Conservation (phyloP, 2,888 invertebrate genomes). For the Operophtera brumata region DNA sequence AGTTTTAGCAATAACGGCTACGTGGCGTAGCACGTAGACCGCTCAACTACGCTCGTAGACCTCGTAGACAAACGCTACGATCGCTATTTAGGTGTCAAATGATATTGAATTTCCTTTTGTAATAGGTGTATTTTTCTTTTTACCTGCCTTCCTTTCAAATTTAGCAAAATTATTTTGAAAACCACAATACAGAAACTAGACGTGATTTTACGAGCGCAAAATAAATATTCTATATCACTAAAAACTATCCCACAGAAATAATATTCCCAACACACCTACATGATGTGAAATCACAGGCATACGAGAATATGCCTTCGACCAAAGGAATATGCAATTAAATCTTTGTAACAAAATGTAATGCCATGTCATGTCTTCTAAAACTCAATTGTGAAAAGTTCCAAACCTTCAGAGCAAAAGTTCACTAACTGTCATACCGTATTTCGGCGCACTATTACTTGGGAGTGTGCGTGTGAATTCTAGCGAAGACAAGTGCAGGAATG, state of each 20-base stretch:
- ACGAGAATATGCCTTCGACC: too few relatives aligned
- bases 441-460: background rate
- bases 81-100: background rate
- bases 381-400: constrained; percentile 9
- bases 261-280: too few relatives aligned
- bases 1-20: constrained; percentile 14
- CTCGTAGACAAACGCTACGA: constrained; percentile 16
- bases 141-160: too few relatives aligned
- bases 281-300: background rate
- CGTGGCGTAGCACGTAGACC: constrained; percentile 16
- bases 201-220: too few relatives aligned
- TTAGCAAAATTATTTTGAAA: too few relatives aligned
- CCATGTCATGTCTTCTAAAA: background rate
- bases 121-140: background rate
- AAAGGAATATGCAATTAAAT: background rate
- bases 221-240: too few relatives aligned
- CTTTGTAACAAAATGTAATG: background rate
- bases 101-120: background rate
- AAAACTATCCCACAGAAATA: too few relatives aligned
- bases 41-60: constrained; percentile 11
- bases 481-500: constrained; percentile 68
- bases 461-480: constrained; percentile 36
- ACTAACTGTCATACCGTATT: background rate
- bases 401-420: background rate
- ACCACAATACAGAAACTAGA: too few relatives aligned